Evolutionary conservation across 2,888 invertebrate genomes (phyloP).

Genomic region (Erpobdella octoculata): DNA sequence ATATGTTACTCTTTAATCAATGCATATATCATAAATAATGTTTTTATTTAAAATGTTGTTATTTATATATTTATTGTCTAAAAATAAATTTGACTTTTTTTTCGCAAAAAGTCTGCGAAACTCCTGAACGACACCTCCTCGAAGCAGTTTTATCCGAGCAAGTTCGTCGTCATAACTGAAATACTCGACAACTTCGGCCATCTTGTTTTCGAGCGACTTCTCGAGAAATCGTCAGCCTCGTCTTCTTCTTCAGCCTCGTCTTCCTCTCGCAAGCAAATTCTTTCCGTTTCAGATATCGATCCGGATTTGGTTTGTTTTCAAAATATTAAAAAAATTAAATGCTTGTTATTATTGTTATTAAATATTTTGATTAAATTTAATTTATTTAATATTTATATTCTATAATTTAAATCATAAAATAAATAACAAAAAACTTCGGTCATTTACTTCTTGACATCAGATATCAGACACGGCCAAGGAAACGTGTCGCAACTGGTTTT

Average conservation of each 20-base stretch:
- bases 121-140: constrained; percentile 79
- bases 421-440: neutral
- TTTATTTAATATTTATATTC: neutral
- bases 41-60: too few relatives aligned
- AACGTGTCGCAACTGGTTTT: constrained; percentile 97
- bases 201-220: constrained; percentile 48
- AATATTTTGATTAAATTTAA: neutral
- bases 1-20: too few relatives aligned
- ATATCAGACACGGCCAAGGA: constrained; percentile 73
- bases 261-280: neutral
- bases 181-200: constrained; percentile 79
- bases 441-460: constrained; percentile 66
- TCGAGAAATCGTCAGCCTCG: constrained; percentile 42
- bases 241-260: neutral
- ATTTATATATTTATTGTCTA: too few relatives aligned
- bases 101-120: constrained; percentile 74
- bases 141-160: constrained; percentile 91
- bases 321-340: neutral
- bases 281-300: neutral
- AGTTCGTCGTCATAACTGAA: constrained; percentile 91
- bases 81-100: too few relatives aligned
- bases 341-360: neutral
- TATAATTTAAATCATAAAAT: neutral
- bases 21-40: too few relatives aligned
- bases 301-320: constrained; percentile 5